Conservation (phyloP, 1,140 invertebrate genomes). For the Reticulitermes speratus region DNA sequence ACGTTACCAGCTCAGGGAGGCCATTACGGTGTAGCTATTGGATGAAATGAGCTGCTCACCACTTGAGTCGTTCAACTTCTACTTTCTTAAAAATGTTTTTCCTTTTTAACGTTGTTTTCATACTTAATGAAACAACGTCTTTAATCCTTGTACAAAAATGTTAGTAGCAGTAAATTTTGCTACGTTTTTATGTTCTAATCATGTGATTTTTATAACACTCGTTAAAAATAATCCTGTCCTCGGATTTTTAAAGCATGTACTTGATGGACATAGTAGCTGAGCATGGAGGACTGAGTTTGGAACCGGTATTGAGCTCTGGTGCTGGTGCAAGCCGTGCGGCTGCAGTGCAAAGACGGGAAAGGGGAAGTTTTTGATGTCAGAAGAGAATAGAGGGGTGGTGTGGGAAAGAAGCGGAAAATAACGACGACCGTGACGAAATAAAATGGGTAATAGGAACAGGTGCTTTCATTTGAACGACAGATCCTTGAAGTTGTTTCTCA, state of each 20-base stretch:
- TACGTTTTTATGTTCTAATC: neutral
- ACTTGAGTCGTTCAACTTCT: constrained; percentile 24
- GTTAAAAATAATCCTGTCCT: neutral
- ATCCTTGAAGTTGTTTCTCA: constrained; percentile 24
- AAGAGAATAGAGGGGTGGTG: neutral
- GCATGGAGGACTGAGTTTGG: neutral
- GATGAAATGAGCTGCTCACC: constrained; percentile 21
- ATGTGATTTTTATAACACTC: constrained; percentile 3
- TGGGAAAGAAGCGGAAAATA: neutral
- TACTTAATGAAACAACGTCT: constrained; percentile 5
- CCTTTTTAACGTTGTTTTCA: neutral
- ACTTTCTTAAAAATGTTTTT: constrained; percentile 15
- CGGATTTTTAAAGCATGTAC: neutral
- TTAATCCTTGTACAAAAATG: neutral
- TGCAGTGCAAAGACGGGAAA: neutral
- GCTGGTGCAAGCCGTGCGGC: neutral
- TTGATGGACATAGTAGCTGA: neutral
- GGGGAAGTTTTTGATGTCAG: neutral
- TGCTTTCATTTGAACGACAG: constrained; percentile 29
- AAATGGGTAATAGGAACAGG: constrained; percentile 2
- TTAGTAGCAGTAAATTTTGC: neutral
- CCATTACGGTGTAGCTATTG: constrained; percentile 26
- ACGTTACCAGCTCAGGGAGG: constrained; percentile 30
- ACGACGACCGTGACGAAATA: neutral
- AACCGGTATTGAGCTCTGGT: neutral